Base-by-base conservation (phyloP, 2,797 vertebrate genomes). In the Danio tinwini region DNA sequence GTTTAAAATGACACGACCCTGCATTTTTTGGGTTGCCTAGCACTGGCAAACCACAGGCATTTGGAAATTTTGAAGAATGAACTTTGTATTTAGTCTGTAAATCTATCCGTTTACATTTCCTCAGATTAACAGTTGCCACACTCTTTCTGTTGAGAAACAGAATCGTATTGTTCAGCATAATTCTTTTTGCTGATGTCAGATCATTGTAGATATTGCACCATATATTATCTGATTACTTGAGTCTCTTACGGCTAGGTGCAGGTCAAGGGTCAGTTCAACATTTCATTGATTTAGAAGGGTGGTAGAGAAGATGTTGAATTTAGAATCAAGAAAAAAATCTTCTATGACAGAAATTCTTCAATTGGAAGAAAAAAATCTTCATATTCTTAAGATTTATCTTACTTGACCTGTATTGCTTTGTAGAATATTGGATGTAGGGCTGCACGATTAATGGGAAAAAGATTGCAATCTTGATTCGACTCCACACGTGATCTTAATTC, bases 31-130 rank as follows among this genome's bases (percentile, higher is more conserved):
- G 16, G 73, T 64, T 75, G n/a, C 47, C 4, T 17, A 61, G 49
- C 47, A 5, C 4, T 67, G 40, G 14, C 37, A 44, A 65, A 67
- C 62, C 55, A 61, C 42, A 59, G 55, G 21, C 2, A 45, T 76
- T 64, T 80, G 13, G 17, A 42, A 14, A 6, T 68, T 39, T 50
- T 44, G 12, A 81, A 64, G 64, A 67, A 65, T 78, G 70, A 78
- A 75, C 77, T 75, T 82, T 77, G 64, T 78, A 64, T 84, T 83
- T 50, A 52, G 69, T 61, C 74, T 55, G 6, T 37, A 61, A 77
- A 13, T 50, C 62, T 73, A 39, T 11, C 19, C n/a, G 37, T 55
- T 67, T 50, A 64, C 16, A 37, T 53, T 78, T 78, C 9, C 21
- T n/a, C 42, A 13, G 45, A 47, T n/a, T 39, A 37, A 37, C 42